Evolutionary conservation across 2,113 vertebrate species (phyloP).

Genomic region (Excalfactoria chinensis): DNA sequence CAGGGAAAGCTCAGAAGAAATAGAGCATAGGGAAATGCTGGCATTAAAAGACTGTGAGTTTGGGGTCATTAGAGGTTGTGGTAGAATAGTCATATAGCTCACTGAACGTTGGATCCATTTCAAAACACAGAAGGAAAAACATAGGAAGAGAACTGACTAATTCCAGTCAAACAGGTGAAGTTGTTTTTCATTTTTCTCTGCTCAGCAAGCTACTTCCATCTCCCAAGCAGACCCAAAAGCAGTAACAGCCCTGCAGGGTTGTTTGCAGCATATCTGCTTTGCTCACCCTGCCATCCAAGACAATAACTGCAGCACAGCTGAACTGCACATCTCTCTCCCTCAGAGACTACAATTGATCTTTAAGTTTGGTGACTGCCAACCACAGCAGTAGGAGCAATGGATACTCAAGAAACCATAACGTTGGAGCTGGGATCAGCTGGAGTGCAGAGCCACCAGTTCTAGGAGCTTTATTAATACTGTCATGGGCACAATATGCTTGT

Average conservation of each 20-base stretch:
- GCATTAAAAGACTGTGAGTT: not conserved
- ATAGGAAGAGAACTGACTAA: not conserved
- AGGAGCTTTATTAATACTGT: not conserved
- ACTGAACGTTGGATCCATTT: not conserved
- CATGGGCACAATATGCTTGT: not conserved
- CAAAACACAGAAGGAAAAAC: not conserved
- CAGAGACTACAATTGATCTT: not conserved
- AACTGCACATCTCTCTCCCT: not conserved
- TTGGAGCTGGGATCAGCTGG: not conserved
- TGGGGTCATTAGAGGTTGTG: not conserved
- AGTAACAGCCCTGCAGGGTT: not conserved
- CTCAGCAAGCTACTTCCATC: not conserved
- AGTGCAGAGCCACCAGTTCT: not conserved
- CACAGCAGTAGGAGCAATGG: not conserved
- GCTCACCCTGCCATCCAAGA: not conserved
- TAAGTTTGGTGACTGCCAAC: not conserved
- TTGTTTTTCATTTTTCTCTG: not conserved
- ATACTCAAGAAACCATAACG: not conserved
- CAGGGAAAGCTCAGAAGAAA: not conserved
- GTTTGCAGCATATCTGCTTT: not conserved
- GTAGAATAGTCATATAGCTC: not conserved
- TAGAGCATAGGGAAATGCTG: not conserved
- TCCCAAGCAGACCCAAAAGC: not conserved
- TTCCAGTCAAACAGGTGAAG: not conserved
- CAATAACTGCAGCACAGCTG: not conserved